Conservation (phyloP, 2,797 vertebrate species). For the Cossypha niveicapilla region DNA sequence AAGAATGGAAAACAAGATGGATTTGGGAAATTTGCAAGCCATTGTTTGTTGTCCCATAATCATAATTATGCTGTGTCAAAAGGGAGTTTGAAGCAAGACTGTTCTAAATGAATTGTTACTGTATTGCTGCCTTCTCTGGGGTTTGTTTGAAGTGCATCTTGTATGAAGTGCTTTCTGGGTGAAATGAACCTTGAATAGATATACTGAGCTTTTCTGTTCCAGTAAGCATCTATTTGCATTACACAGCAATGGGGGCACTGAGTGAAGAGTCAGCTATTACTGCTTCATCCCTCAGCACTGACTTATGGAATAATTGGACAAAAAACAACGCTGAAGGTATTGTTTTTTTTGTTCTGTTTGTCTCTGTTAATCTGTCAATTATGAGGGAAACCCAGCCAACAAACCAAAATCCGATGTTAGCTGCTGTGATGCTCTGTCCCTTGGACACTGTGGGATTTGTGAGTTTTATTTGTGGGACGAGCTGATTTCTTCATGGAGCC, state of each 20-base stretch:
- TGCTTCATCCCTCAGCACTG: constrained; percentile 12
- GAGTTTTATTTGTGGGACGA: neutral
- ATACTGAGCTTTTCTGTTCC: constrained; percentile 46
- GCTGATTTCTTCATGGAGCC: neutral
- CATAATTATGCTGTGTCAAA: neutral
- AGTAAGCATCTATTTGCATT: constrained; percentile 61
- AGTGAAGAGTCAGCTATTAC: constrained; percentile 49
- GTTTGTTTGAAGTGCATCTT: neutral
- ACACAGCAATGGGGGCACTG: constrained; percentile 65
- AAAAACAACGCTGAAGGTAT: constrained; percentile 72
- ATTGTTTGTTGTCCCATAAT: neutral
- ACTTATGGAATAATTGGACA: constrained; percentile 64
- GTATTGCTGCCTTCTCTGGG: neutral
- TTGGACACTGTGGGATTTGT: neutral
- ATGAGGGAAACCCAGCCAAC: neutral
- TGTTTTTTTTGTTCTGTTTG: neutral
- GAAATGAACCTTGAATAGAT: neutral
- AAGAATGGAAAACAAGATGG: neutral
- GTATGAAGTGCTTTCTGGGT: neutral
- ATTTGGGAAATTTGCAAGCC: neutral
- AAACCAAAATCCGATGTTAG: neutral
- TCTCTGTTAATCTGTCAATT: neutral
- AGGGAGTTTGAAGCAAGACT: neutral
- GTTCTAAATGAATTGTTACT: neutral
- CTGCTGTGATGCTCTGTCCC: neutral